These are phyloP conservation scores for Geococcyx californianus DNA, from an alignment of 2,113 vertebrate genomes.

Conservation along the genomic window DNA sequence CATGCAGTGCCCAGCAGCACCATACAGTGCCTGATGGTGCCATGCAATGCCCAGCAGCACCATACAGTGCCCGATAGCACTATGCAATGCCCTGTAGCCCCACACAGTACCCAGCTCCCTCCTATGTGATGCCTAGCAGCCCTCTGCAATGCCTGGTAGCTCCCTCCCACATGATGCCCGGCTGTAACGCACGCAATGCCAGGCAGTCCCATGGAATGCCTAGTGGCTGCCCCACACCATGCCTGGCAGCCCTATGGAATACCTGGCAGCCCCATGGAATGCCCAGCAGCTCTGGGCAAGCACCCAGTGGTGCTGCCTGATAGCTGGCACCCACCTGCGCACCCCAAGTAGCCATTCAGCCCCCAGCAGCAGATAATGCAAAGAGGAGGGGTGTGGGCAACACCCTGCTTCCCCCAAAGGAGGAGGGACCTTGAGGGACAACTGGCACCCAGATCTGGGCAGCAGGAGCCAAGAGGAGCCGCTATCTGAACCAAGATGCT, in stretches of 20 bases:
- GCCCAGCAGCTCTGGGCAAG: not conserved
- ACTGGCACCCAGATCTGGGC: not conserved
- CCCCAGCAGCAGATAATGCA: not conserved
- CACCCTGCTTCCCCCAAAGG: not conserved
- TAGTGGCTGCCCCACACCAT: no score
- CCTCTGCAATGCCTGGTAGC: no score
- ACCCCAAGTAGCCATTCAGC: not conserved
- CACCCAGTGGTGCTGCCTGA: not conserved
- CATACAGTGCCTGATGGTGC: accelerated
- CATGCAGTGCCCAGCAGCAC: accelerated
- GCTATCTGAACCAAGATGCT: not conserved
- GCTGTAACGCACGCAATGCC: not conserved
- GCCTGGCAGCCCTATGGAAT: no score
- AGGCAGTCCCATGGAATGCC: not conserved
- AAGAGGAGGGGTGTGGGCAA: not conserved
- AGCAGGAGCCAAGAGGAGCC: not conserved
- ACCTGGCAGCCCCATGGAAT: no score
- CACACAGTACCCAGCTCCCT: no score
- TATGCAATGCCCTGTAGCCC: accelerated
- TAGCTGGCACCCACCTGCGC: not conserved
- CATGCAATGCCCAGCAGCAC: accelerated
- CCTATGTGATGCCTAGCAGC: accelerated
- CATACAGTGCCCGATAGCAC: accelerated
- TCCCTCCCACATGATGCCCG: not conserved
- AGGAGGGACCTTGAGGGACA: accelerated